Percentiles rank a stretch among this genome's conserved stretches.
Conservation (phyloP, 2,888 invertebrate species). For the Anthophora plumipes region DNA sequence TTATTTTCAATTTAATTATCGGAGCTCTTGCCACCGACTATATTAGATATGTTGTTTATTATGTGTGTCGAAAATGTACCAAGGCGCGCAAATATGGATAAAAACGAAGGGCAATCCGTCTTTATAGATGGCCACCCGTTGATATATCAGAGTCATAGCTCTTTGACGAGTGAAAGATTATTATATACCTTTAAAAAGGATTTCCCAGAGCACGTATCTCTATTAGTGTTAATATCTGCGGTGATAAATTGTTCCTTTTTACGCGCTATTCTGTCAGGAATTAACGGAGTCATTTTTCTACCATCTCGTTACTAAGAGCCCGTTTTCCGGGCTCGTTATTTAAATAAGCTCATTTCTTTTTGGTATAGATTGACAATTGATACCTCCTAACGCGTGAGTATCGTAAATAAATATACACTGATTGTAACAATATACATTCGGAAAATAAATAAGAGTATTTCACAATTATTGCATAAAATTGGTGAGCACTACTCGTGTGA, state of each 20-base stretch:
- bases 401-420: slow-evolving; percentile 63
- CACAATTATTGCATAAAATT: slow-evolving; percentile 75
- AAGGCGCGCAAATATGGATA: slow-evolving; percentile 39
- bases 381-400: slow-evolving; percentile 46
- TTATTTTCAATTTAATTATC: slow-evolving; percentile 23
- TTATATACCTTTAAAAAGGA: slow-evolving; percentile 26
- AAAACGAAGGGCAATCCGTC: slow-evolving; percentile 42
- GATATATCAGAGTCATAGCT: slow-evolving; percentile 38
- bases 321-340: slow-evolving; percentile 38
- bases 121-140: slow-evolving; percentile 38
- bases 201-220: slow-evolving; percentile 14
- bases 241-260: slow-evolving; percentile 42
- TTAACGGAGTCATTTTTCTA: slow-evolving; percentile 40
- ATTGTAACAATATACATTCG: slow-evolving; percentile 54
- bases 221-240: slow-evolving; percentile 18
- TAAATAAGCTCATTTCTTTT: slow-evolving; percentile 64
- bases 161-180: slow-evolving; percentile 43
- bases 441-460: slow-evolving; percentile 69
- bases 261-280: slow-evolving; percentile 25
- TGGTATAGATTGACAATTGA: slow-evolving; percentile 64
- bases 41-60: slow-evolving; percentile 67
- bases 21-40: slow-evolving; percentile 42
- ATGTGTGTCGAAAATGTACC: slow-evolving; percentile 51
- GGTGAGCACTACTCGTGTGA: slow-evolving; percentile 65
- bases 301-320: slow-evolving; percentile 33